These are phyloP conservation scores for Dromiciops gliroides DNA, from an alignment of 2,113 vertebrate species.

Conservation along the genomic window DNA sequence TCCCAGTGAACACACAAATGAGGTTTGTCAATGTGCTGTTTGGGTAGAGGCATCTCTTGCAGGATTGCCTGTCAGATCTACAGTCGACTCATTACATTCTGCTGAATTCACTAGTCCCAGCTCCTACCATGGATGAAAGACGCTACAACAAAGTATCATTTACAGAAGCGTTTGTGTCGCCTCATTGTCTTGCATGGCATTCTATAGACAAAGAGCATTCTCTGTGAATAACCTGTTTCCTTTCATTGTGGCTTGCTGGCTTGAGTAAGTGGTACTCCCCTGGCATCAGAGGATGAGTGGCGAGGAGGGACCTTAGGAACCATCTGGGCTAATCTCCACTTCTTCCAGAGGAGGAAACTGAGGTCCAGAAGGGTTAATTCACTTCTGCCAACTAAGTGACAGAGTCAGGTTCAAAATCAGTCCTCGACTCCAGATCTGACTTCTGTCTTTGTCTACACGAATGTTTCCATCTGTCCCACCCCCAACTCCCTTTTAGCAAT, in stretches of 20 bases:
- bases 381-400: fast-evolving
- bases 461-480: background rate
- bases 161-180: background rate
- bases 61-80: background rate
- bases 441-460: background rate
- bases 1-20: background rate
- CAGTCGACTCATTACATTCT: background rate
- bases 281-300: background rate
- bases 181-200: background rate
- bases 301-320: background rate
- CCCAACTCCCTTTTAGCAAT: background rate
- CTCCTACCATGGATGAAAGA: background rate
- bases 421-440: background rate
- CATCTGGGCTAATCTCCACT: background rate
- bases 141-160: background rate
- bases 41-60: background rate
- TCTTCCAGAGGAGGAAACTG: background rate
- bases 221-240: background rate
- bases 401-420: background rate
- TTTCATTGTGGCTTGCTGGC: background rate
- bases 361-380: background rate
- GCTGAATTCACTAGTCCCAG: background rate
- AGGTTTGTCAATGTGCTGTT: background rate
- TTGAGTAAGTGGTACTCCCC: background rate
- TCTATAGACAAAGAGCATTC: background rate